Evolutionary conservation across 2,113 vertebrate genomes (phyloP).

Genomic region (Sinocyclocheilus rhinocerous): DNA sequence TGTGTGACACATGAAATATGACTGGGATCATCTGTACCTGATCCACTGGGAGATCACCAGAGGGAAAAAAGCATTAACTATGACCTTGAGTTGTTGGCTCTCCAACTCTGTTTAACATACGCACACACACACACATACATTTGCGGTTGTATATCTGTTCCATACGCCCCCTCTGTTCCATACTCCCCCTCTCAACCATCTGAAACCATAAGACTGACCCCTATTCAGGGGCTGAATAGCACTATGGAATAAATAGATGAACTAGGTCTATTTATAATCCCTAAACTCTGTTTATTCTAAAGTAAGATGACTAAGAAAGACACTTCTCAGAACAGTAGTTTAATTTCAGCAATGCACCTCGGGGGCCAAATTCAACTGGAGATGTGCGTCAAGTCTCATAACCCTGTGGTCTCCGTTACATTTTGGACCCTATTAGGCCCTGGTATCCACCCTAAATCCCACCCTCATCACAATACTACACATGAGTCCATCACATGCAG

Average conservation of each 20-base stretch:
- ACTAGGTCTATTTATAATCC: constrained; percentile 61
- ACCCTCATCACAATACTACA: neutral
- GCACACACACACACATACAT: constrained; percentile 38
- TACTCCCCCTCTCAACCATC: constrained; percentile 49
- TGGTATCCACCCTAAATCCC: constrained; percentile 28
- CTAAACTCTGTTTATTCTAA: constrained; percentile 36
- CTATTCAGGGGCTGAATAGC: constrained; percentile 16
- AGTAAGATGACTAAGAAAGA: constrained; percentile 47
- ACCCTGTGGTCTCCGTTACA: constrained; percentile 38
- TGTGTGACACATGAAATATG: constrained; percentile 73
- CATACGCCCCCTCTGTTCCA: constrained; percentile 24
- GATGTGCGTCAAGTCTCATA: constrained; percentile 36
- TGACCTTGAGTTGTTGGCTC: constrained; percentile 70
- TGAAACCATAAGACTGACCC: constrained; percentile 54
- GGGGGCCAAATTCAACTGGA: constrained; percentile 19
- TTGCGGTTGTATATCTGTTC: neutral
- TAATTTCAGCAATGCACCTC: constrained; percentile 52
- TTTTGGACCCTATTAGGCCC: constrained; percentile 40
- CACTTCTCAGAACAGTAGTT: constrained; percentile 55
- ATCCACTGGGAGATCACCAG: constrained; percentile 61
- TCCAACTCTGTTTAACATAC: constrained; percentile 28
- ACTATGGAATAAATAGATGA: constrained; percentile 35
- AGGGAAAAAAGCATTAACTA: constrained; percentile 63
- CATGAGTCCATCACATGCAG: neutral
- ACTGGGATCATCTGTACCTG: constrained; percentile 62